These are phyloP conservation scores for Amphipyra berbera DNA, from an alignment of 2,888 invertebrate species.

Conservation along the genomic window DNA sequence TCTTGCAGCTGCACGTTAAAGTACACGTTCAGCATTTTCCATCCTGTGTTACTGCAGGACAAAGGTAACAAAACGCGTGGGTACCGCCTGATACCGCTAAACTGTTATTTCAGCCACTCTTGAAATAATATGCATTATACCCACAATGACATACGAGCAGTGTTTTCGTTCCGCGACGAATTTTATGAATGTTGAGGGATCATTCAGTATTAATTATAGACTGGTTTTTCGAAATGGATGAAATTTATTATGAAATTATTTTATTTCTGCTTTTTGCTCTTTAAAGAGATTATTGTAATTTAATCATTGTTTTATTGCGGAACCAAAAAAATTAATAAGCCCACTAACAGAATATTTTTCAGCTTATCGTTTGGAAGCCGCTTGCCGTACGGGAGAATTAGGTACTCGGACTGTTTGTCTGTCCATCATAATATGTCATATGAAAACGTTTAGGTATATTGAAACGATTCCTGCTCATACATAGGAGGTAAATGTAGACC, in stretches of 20 bases:
- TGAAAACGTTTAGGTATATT: too few species aligned
- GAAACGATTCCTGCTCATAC: too few species aligned
- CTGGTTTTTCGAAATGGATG: slow-evolving; percentile 33
- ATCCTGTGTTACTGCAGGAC: slow-evolving; percentile 27
- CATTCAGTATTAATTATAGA: slow-evolving; percentile 49
- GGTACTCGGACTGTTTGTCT: too few species aligned
- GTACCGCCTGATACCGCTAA: slow-evolving; percentile 67
- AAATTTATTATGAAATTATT: slow-evolving; percentile 33
- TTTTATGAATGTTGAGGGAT: slow-evolving; percentile 48
- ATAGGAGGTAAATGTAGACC: too few species aligned
- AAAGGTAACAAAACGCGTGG: slow-evolving; percentile 70
- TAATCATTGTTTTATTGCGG: too few species aligned
- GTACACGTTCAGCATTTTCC: slow-evolving; percentile 37
- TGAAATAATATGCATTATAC: slow-evolving; percentile 69
- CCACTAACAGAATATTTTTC: too few species aligned
- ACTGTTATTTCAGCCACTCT: slow-evolving; percentile 73
- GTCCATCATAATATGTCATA: too few species aligned
- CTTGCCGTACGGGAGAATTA: not conserved
- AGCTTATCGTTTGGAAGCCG: too few species aligned
- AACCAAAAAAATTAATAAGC: too few species aligned
- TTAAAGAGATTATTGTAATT: too few species aligned
- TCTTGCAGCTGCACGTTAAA: slow-evolving; percentile 44
- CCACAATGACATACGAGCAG: slow-evolving; percentile 50
- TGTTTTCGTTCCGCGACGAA: slow-evolving; percentile 55
- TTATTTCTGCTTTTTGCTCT: slow-evolving; percentile 37